Evolutionary conservation across 2,113 vertebrate genomes (phyloP).

Genomic region (Ursus arctos): DNA sequence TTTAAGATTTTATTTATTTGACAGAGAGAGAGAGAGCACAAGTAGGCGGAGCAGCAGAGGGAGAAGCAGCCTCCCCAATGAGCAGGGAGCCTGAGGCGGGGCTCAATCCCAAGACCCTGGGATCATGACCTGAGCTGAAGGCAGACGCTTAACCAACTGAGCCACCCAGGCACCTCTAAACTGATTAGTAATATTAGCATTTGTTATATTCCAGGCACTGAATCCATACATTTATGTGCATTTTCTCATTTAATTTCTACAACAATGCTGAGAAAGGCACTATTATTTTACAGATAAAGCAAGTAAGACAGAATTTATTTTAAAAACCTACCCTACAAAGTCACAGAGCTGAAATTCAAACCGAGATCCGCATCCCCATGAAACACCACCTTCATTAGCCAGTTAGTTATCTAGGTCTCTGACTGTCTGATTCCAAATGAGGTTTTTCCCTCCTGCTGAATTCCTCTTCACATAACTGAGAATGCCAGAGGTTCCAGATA

Average conservation of each 20-base stretch:
- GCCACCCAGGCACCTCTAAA: neutral
- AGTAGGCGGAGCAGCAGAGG: too few relatives aligned
- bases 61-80: too few relatives aligned
- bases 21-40: too few relatives aligned
- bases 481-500: neutral
- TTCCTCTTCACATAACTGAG: neutral
- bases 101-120: too few relatives aligned
- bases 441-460: neutral
- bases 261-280: neutral
- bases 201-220: neutral
- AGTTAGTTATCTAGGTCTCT: neutral
- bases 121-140: too few relatives aligned
- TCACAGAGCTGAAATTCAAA: slow-evolving; percentile 3
- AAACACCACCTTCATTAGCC: neutral
- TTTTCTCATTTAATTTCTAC: neutral
- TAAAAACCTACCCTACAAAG: slow-evolving; percentile 4
- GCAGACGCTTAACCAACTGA: too few relatives aligned
- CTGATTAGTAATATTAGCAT: neutral
- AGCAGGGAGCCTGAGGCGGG: too few relatives aligned
- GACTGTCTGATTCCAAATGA: neutral
- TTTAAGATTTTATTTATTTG: too few relatives aligned
- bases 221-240: neutral
- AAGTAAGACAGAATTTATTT: neutral
- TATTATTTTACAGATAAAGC: neutral
- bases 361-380: neutral